Conservation (phyloP, 2,113 vertebrate species). For the Pimephales promelas region DNA sequence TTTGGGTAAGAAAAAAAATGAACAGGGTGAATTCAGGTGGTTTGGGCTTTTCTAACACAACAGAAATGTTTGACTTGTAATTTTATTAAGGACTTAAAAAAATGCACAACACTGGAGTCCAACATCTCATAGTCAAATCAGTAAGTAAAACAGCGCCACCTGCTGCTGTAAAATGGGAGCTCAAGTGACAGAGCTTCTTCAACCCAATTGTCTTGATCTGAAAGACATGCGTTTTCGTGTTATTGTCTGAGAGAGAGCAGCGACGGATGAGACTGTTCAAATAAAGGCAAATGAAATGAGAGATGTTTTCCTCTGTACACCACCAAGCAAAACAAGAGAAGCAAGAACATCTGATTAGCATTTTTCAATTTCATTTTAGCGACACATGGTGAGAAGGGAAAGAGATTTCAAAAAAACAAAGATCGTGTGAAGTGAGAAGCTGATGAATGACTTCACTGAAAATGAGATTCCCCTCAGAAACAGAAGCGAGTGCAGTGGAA, state of each 20-base stretch:
- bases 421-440: background rate
- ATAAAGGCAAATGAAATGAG: background rate
- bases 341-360: conserved; percentile 5
- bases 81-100: background rate
- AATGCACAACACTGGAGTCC: background rate
- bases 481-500: background rate
- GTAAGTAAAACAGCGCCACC: conserved; percentile 38
- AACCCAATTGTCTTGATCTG: background rate
- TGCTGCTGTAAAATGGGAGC: background rate
- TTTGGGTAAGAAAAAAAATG: no score
- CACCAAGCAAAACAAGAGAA: background rate
- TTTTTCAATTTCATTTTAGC: conserved; percentile 40
- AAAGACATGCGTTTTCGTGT: background rate
- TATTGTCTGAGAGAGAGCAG: background rate
- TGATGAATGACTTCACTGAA: background rate
- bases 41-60: background rate
- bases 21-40: background rate
- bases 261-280: background rate
- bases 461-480: background rate
- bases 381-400: background rate
- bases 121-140: background rate
- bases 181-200: background rate
- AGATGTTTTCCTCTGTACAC: background rate
- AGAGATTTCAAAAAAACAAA: background rate
- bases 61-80: background rate